These are phyloP conservation scores for Calosoma granatense DNA, from an alignment of 1,140 invertebrate genomes.

Conservation along the genomic window DNA sequence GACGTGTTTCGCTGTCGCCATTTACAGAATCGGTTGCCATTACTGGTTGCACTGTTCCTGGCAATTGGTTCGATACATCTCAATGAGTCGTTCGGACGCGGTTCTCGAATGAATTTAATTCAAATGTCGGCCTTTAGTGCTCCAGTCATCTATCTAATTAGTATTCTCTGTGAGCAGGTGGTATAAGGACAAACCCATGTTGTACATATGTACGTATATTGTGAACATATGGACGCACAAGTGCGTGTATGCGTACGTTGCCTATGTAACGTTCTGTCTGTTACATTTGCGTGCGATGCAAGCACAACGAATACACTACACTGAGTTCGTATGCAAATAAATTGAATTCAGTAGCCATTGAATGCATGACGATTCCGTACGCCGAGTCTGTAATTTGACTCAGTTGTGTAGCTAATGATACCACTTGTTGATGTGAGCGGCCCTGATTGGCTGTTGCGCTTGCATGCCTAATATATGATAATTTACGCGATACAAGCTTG, in stretches of 20 bases:
- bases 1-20: not conserved
- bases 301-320: too few relatives aligned
- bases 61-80: constrained; percentile 8
- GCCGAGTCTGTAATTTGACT: constrained; percentile 6
- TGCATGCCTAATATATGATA: not conserved
- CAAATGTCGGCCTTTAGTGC: not conserved
- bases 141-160: not conserved
- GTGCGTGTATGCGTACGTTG: too few relatives aligned
- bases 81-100: not conserved
- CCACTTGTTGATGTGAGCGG: constrained; percentile 2
- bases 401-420: constrained; percentile 11
- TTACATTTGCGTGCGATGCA: too few relatives aligned
- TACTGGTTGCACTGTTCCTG: not conserved
- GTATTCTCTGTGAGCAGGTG: not conserved
- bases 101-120: not conserved
- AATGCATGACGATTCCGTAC: constrained; percentile 2
- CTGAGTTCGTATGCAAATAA: constrained; percentile 8
- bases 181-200: not conserved
- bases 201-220: not conserved
- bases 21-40: constrained; percentile 5
- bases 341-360: constrained; percentile 12
- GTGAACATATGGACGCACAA: not conserved
- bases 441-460: not conserved
- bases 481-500: not conserved
- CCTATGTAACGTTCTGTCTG: too few relatives aligned